These are phyloP conservation scores for Stenchaetothrips biformis DNA, from an alignment of 2,888 invertebrate genomes.

Conservation along the genomic window DNA sequence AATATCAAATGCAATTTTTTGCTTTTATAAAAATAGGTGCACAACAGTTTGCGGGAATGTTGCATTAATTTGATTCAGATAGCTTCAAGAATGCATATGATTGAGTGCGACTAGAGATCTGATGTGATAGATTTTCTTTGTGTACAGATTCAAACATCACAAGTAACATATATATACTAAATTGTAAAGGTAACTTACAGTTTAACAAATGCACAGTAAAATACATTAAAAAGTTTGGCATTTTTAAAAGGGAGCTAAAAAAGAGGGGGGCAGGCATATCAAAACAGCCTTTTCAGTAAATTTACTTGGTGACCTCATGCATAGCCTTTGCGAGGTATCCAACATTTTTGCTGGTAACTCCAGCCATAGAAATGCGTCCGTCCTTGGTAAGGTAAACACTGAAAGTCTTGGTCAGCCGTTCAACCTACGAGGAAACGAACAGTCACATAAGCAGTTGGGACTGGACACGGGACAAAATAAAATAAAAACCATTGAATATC, in stretches of 20 bases:
- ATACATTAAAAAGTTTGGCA: not conserved
- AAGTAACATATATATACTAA: constrained; percentile 8
- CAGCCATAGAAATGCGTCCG: constrained; percentile 97
- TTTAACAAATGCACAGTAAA: constrained; percentile 21
- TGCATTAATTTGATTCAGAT: not conserved
- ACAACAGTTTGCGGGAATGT: not conserved
- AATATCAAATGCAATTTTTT: not conserved
- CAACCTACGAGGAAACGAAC: constrained; percentile 59
- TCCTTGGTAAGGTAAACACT: constrained; percentile 94
- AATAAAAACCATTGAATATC: constrained; percentile 26
- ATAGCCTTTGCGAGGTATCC: constrained; percentile 90
- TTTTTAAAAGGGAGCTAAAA: not conserved
- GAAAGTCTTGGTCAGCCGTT: constrained; percentile 79
- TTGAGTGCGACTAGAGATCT: constrained; percentile 7
- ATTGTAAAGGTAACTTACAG: constrained; percentile 6
- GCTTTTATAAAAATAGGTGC: constrained; percentile 7
- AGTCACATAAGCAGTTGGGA: not conserved
- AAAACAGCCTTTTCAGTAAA: not conserved
- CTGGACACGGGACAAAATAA: not conserved
- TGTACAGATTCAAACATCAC: constrained; percentile 13
- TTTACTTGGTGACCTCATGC: constrained; percentile 81
- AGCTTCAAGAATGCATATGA: not conserved
- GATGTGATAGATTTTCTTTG: not conserved
- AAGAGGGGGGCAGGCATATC: not conserved
- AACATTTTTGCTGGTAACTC: constrained; percentile 91